Conservation (phyloP, 2,797 vertebrate genomes). For the Labeo calbasu region DNA sequence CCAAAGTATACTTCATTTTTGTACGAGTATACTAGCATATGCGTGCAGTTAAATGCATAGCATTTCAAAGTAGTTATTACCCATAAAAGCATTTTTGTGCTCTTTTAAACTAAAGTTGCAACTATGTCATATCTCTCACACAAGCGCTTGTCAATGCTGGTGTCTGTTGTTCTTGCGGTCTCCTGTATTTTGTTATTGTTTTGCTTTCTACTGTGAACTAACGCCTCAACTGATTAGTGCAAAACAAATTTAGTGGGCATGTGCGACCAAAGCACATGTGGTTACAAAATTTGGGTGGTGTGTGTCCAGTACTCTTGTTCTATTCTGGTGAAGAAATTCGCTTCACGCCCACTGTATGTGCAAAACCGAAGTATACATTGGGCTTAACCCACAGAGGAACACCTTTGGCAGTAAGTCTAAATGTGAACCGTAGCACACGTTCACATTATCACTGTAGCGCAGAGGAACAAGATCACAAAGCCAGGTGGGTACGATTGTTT, state of each 20-base stretch:
- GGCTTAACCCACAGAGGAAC: conserved; percentile 4
- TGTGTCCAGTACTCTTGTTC: not conserved
- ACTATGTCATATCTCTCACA: not conserved
- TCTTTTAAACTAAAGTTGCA: not conserved
- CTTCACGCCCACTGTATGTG: not conserved
- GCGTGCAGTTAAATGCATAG: too few species aligned
- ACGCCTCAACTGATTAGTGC: not conserved
- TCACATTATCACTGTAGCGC: not conserved
- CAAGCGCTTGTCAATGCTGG: not conserved
- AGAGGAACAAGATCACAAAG: not conserved
- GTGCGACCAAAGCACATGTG: not conserved
- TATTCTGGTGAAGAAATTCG: not conserved
- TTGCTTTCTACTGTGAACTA: not conserved
- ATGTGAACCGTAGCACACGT: not conserved
- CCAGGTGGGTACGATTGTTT: conserved; percentile 2
- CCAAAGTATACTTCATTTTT: not conserved
- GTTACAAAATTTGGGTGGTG: not conserved
- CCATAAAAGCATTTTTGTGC: not conserved
- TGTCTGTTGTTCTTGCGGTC: too few species aligned
- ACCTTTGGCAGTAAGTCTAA: conserved; percentile 5
- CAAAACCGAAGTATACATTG: not conserved
- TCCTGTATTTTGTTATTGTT: not conserved
- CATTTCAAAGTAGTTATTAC: not conserved
- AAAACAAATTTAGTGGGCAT: not conserved
- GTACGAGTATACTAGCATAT: too few species aligned